Evolutionary conservation across 2,113 vertebrate genomes (phyloP).

Genomic region (Hippocampus zosterae): DNA sequence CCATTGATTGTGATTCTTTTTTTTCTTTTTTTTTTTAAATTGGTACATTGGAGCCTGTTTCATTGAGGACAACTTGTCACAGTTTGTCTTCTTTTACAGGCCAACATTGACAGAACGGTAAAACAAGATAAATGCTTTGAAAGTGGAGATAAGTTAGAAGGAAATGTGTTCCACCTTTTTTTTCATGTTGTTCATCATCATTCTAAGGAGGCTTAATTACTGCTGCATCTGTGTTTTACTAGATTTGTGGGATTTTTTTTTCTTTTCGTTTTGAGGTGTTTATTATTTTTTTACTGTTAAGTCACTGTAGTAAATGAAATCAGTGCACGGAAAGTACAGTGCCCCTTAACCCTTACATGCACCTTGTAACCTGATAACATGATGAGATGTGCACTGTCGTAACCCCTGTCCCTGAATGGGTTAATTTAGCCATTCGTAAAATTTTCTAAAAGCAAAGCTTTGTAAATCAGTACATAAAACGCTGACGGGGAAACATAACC

Average conservation of each 20-base stretch:
- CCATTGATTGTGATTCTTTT: background rate
- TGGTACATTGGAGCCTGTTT: background rate
- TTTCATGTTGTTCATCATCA: background rate
- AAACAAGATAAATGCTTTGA: background rate
- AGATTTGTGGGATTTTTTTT: background rate
- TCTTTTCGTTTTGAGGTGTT: background rate
- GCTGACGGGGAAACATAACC: no score
- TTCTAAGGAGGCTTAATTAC: background rate
- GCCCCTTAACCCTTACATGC: no score
- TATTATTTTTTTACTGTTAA: background rate
- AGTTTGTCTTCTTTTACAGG: background rate
- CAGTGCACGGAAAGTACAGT: background rate
- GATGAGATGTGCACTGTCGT: no score
- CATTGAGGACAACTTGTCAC: background rate
- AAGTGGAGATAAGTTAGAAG: background rate
- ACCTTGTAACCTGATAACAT: no score
- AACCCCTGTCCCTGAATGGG: no score
- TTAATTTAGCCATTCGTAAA: no score
- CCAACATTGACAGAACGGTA: conserved; percentile 3
- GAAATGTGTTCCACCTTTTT: background rate
- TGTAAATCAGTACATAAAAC: no score
- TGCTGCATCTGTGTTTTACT: background rate
- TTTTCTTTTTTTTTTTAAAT: background rate
- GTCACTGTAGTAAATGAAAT: no score
- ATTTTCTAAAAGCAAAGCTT: no score